Base-by-base conservation (phyloP, 2,888 invertebrate genomes). In the Leptinotarsa rubiginosa region DNA sequence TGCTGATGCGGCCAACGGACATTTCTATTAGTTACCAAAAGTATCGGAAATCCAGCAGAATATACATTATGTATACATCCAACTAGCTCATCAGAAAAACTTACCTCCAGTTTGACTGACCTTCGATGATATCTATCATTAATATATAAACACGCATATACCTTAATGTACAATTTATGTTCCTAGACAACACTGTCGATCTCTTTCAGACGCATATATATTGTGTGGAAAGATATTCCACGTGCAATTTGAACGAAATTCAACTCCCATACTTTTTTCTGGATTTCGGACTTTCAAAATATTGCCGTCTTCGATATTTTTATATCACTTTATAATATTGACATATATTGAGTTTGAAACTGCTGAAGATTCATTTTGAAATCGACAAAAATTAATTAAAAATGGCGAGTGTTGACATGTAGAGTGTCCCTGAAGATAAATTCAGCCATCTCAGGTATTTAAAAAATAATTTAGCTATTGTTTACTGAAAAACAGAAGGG, bases 161-260 rank as follows among this genome's bases (percentile, higher is more conserved):
- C 56, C 20, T 22, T 56, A 56, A 56, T 3, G 56, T 56, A 56
- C 20, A 22, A 20, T 56, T 56, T 20, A 52, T 56, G 56, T 56
- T 56, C 4, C 56, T 56, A 50, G 22, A 56, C 18, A 56, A 56
- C 54, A 20, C 54, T 52, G 7, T n/a, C 7, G n/a, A n/a, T 18
- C 52, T 56, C 2, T 18, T 56, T 56, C 10, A 56, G 5, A 12
- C 18, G 20, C 22, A 22, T 15, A 50, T 50, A 50, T 22, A 20
- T 22, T 22, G 18, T 4, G 22, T 22, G 56, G 13, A 4, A 56
- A 13, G 3, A 15, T 10, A 22, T 22, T 22, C 50, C 41, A 41
- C 41, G 10, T 41, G 10, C 10, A 10, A 50, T 50, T 16, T 16
- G 18, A 52, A 52, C 12, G 7, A 7, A 52, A 15, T 56, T 22